Conservation (phyloP, 2,797 vertebrate genomes). For the Dallia pectoralis region DNA sequence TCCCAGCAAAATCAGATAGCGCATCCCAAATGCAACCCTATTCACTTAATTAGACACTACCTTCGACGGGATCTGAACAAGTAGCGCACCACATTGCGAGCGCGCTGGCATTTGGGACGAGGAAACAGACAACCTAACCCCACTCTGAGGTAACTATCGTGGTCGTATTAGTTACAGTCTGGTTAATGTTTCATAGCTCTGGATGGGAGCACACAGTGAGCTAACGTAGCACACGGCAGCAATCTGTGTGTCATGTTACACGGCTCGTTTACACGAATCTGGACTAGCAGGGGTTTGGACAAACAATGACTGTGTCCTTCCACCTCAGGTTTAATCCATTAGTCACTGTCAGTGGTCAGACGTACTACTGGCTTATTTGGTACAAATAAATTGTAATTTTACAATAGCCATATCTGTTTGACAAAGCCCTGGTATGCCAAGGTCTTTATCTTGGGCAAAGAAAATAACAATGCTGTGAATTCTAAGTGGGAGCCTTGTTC, state of each 20-base stretch:
- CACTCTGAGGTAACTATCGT: slow-evolving; percentile 50
- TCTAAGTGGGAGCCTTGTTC: too few species aligned
- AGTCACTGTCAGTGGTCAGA: slow-evolving; percentile 7
- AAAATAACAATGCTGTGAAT: too few species aligned
- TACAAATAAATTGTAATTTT: not conserved
- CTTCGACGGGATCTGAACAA: not conserved
- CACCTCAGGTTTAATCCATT: not conserved
- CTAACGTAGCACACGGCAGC: slow-evolving; percentile 69
- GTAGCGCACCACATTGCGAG: not conserved
- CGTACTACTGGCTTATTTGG: not conserved
- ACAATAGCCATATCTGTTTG: not conserved
- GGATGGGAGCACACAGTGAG: slow-evolving; percentile 68
- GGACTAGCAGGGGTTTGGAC: slow-evolving; percentile 42
- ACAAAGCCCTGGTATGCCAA: not conserved
- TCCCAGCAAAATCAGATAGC: slow-evolving; percentile 42
- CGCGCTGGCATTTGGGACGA: not conserved
- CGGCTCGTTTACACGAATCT: slow-evolving; percentile 67
- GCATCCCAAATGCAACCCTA: not conserved
- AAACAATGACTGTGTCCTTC: slow-evolving; percentile 36
- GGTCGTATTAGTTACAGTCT: slow-evolving; percentile 69
- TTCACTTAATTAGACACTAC: not conserved
- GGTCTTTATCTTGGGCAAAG: not conserved
- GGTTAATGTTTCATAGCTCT: slow-evolving; percentile 76
- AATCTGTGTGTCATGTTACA: slow-evolving; percentile 78
- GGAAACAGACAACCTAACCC: slow-evolving; percentile 17